Conservation (phyloP, 2,113 vertebrate genomes). For the Scopus umbretta region DNA sequence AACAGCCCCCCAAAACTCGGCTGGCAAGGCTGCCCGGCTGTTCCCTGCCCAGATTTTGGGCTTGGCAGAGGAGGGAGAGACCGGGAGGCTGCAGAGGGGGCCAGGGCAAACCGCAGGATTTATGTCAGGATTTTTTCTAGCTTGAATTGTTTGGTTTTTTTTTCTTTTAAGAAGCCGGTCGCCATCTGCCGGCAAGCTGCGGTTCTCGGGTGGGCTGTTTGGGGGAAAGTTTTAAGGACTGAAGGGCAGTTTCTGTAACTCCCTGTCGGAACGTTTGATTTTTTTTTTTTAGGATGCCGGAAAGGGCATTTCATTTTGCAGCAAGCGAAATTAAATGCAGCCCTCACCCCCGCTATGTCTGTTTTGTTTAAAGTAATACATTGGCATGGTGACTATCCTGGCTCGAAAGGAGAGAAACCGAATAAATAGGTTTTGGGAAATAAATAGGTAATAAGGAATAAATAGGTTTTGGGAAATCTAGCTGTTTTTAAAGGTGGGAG, state of each 20-base stretch:
- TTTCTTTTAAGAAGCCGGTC: neutral
- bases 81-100: neutral
- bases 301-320: neutral
- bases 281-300: neutral
- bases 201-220: accelerated
- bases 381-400: accelerated
- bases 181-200: neutral
- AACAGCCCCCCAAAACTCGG: neutral
- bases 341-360: too few relatives aligned
- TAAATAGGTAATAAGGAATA: too few relatives aligned
- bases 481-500: neutral
- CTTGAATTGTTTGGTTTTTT: accelerated
- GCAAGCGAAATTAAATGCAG: accelerated
- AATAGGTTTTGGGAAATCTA: accelerated
- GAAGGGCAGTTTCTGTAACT: neutral
- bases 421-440: neutral
- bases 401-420: neutral
- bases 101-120: neutral
- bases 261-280: accelerated
- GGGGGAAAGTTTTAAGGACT: neutral
- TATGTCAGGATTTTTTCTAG: neutral
- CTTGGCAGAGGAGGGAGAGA: neutral
- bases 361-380: accelerated
- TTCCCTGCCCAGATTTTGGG: neutral
- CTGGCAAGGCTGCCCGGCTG: accelerated